phyloP scores from a whole-genome alignment of 2,797 vertebrate species.

The Echiichthys vipera region DNA sequence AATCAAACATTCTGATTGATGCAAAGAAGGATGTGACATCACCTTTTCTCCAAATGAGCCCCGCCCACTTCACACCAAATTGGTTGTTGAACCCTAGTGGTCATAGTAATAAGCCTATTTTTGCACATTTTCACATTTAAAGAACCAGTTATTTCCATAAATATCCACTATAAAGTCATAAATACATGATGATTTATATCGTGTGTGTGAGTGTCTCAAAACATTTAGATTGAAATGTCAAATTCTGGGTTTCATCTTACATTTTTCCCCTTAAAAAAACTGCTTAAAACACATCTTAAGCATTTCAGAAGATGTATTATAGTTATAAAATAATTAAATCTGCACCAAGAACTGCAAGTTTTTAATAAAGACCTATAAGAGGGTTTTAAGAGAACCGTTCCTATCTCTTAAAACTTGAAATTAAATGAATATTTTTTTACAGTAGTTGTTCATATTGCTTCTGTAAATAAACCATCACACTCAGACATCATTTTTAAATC shows the following conservation, averaged over 20 bases:
- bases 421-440: background rate
- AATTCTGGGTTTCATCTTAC: background rate
- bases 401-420: background rate
- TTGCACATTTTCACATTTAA: background rate
- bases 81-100: background rate
- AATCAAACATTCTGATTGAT: constrained; percentile 14
- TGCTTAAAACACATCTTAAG: background rate
- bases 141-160: background rate
- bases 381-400: background rate
- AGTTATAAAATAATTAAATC: background rate
- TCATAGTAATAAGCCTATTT: too few species aligned
- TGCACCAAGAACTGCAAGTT: background rate
- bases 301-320: background rate
- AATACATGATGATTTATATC: background rate
- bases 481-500: background rate
- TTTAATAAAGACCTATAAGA: background rate
- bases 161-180: background rate
- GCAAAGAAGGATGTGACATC: too few species aligned
- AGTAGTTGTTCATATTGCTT: background rate
- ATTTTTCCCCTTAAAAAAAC: background rate
- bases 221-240: background rate
- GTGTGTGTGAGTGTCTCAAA: background rate
- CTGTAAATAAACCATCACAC: background rate
- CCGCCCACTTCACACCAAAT: background rate
- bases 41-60: background rate